phyloP scores from a whole-genome alignment of 2,888 invertebrate species.

The Oeneis ivallda region DNA sequence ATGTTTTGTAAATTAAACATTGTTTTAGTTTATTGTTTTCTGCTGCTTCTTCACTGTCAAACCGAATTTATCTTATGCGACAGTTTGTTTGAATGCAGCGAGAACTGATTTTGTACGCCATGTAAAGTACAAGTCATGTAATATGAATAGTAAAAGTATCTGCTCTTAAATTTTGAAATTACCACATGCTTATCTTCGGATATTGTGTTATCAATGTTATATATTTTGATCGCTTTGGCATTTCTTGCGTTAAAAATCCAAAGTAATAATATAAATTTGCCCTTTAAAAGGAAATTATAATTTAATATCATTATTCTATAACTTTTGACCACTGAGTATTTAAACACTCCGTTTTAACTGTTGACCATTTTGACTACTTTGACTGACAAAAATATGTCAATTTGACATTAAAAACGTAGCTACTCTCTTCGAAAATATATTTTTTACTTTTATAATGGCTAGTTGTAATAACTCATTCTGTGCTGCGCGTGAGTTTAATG shows the following conservation, averaged over 20 bases:
- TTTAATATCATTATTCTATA: background rate
- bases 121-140: too few relatives aligned
- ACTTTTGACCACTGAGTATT: background rate
- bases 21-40: background rate
- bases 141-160: too few relatives aligned
- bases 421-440: too few relatives aligned
- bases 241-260: background rate
- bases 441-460: too few relatives aligned
- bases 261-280: background rate
- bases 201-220: background rate
- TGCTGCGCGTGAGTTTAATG: background rate
- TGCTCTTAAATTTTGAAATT: background rate
- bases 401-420: background rate
- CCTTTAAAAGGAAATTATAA: background rate
- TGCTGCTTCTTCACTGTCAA: too few relatives aligned
- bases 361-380: background rate
- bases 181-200: constrained; percentile 6
- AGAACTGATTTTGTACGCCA: too few relatives aligned
- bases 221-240: constrained; percentile 3
- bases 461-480: too few relatives aligned
- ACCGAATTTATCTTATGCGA: too few relatives aligned
- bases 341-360: too few relatives aligned
- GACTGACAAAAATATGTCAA: background rate
- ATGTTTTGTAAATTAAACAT: background rate
- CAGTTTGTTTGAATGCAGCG: too few relatives aligned